phyloP scores from a whole-genome alignment of 2,888 invertebrate genomes.

The Microplitis manilae region DNA sequence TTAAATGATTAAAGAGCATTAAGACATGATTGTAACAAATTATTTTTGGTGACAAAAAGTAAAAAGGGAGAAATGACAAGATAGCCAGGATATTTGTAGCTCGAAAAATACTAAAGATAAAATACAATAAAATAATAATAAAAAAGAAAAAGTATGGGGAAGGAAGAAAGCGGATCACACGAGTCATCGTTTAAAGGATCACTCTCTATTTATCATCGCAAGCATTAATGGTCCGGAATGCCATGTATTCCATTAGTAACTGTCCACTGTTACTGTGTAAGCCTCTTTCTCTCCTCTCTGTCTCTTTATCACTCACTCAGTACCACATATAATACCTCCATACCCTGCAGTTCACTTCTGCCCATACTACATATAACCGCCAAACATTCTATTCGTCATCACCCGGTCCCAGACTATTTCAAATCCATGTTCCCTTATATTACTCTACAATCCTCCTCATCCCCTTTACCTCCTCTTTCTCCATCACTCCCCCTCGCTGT shows the following conservation, averaged over 20 bases:
- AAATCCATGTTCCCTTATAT: neutral
- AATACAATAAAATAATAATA: constrained; percentile 46
- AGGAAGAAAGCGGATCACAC: constrained; percentile 58
- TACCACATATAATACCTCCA: neutral
- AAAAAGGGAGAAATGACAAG: neutral
- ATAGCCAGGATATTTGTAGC: neutral
- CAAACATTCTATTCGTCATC: constrained; percentile 3
- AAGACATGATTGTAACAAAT: neutral
- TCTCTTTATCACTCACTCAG: constrained; percentile 14
- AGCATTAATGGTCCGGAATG: constrained; percentile 65
- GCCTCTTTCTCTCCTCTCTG: constrained; percentile 19
- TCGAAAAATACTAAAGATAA: constrained; percentile 1
- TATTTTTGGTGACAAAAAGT: neutral
- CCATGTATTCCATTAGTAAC: constrained; percentile 68
- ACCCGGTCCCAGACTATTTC: neutral
- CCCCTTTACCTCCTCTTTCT: neutral
- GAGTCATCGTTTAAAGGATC: constrained; percentile 67
- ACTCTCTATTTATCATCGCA: constrained; percentile 65
- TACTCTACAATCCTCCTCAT: neutral
- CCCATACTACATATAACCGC: neutral
- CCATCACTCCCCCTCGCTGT: neutral
- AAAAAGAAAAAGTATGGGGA: constrained; percentile 49
- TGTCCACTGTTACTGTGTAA: constrained; percentile 55
- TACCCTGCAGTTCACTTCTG: neutral
- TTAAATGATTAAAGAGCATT: too few relatives aligned